phyloP scores from a whole-genome alignment of 2,888 invertebrate genomes.

The Synanthedon vespiformis region DNA sequence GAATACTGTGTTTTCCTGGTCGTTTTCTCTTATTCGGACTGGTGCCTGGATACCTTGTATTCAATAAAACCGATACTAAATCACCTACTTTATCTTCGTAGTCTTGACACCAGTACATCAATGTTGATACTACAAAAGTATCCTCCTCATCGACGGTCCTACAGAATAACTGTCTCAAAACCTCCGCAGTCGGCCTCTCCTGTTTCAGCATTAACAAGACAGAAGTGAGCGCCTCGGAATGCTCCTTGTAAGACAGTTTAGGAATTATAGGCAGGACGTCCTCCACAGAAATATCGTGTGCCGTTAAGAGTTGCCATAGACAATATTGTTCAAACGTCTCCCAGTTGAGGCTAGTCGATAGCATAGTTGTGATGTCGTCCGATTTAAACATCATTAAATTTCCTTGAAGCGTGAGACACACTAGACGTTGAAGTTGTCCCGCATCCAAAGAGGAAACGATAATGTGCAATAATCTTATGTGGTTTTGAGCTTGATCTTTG shows the following conservation, averaged over 20 bases:
- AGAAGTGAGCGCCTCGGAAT: conserved; percentile 93
- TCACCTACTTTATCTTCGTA: conserved; percentile 90
- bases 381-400: conserved; percentile 85
- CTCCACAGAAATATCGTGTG: conserved; percentile 94
- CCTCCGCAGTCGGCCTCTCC: conserved; percentile 89
- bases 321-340: conserved; percentile 98
- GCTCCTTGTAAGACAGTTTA: conserved; percentile 83
- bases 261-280: conserved; percentile 82
- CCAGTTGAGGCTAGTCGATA: conserved; percentile 90
- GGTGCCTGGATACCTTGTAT: conserved; percentile 86
- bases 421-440: conserved; percentile 87
- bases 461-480: conserved; percentile 87
- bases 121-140: conserved; percentile 89
- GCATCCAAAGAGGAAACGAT: conserved; percentile 93
- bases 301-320: conserved; percentile 95
- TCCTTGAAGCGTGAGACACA: conserved; percentile 92
- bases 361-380: conserved; percentile 79
- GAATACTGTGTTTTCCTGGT: conserved; percentile 78
- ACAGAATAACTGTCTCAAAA: conserved; percentile 85
- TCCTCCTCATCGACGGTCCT: conserved; percentile 82
- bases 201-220: conserved; percentile 92
- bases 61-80: conserved; percentile 81
- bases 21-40: conserved; percentile 94
- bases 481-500: conserved; percentile 87
- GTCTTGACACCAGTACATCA: conserved; percentile 95